Conservation (phyloP, 2,797 vertebrate genomes). For the Sebastiscus albofasciatus region DNA sequence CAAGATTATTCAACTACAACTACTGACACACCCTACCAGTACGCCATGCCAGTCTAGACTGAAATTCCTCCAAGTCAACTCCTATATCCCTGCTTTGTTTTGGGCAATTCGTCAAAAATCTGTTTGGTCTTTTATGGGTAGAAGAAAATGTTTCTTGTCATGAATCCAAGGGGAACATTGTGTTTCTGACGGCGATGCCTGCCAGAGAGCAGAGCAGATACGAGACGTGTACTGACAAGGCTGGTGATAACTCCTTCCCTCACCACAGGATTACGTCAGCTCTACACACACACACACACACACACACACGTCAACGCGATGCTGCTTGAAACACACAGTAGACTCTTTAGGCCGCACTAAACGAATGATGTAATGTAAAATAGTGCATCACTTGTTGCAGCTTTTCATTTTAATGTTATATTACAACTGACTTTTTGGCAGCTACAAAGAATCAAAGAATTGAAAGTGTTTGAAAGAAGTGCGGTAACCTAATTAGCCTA, state of each 20-base stretch:
- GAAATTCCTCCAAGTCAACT: slow-evolving; percentile 17
- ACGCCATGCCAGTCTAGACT: background rate
- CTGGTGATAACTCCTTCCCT: slow-evolving; percentile 48
- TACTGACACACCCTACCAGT: slow-evolving; percentile 7
- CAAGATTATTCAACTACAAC: background rate
- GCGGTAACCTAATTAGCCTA: background rate
- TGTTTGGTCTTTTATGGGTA: slow-evolving; percentile 38
- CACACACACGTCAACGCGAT: slow-evolving; percentile 22
- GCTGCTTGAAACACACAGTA: slow-evolving; percentile 3
- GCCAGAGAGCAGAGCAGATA: slow-evolving; percentile 36
- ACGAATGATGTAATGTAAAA: background rate
- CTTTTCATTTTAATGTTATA: background rate
- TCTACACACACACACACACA: slow-evolving; percentile 16
- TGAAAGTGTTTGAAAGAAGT: background rate
- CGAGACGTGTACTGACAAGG: slow-evolving; percentile 73
- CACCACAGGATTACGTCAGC: slow-evolving; percentile 54
- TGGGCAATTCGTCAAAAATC: slow-evolving; percentile 29
- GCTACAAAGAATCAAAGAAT: slow-evolving; percentile 6
- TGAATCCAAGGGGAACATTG: slow-evolving; percentile 57
- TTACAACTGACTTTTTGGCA: background rate
- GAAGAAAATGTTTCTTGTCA: slow-evolving; percentile 46
- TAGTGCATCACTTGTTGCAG: background rate
- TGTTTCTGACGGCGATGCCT: slow-evolving; percentile 49
- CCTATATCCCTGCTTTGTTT: slow-evolving; percentile 16
- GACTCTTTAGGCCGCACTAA: background rate